A percentile compares a stretch with the other conserved stretches of the same genome.
Evolutionary conservation across 2,888 invertebrate species (phyloP).

Genomic region (Iphiclides podalirius): DNA sequence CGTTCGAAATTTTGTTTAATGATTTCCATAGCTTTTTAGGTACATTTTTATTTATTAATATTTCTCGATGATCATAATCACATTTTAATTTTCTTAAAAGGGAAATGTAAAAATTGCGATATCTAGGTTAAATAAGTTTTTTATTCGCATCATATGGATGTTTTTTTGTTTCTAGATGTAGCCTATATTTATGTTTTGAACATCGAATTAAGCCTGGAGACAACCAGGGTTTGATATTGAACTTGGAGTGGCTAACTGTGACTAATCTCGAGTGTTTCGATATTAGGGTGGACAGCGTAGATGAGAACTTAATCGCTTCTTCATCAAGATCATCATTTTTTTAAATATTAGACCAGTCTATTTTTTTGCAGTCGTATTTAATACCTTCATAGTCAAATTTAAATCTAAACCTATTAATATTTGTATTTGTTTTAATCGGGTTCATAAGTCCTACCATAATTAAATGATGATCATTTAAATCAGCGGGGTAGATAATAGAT

Average conservation of each 20-base stretch:
- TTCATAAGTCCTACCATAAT: not conserved
- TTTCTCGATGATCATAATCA: not conserved
- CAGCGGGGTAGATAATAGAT: slow-evolving; percentile 3
- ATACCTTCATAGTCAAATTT: not conserved
- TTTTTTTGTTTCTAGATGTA: not conserved
- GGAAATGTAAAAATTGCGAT: not conserved
- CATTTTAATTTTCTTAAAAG: too few relatives aligned
- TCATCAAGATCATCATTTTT: not conserved
- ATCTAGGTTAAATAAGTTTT: not conserved
- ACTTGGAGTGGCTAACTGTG: not conserved
- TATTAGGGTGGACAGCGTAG: not conserved
- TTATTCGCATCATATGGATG: too few relatives aligned
- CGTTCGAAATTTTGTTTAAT: not conserved
- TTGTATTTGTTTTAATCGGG: not conserved
- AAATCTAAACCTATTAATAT: too few relatives aligned
- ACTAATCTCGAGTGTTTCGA: not conserved
- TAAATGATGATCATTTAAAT: slow-evolving; percentile 4
- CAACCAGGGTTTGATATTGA: not conserved
- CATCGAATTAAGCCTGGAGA: too few relatives aligned
- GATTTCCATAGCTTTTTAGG: not conserved
- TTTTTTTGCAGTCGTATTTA: not conserved
- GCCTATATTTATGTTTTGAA: not conserved
- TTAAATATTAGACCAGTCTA: not conserved
- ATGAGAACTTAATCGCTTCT: not conserved
- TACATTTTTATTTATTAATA: not conserved